A percentile compares a stretch with the other conserved stretches of the same genome.
Conservation (phyloP, 2,888 invertebrate genomes). For the Germaria angustata region DNA sequence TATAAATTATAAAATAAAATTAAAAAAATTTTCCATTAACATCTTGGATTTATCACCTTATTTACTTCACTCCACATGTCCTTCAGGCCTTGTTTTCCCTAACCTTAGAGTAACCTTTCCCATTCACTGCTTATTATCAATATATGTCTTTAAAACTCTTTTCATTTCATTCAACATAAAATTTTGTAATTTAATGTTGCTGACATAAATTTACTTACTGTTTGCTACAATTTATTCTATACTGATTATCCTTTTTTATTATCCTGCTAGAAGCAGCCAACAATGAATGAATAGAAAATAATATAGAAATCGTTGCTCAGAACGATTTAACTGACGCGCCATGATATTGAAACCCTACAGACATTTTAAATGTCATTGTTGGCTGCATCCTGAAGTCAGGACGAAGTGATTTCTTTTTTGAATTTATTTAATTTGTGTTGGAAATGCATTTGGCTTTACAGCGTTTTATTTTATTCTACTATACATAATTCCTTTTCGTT, state of each 20-base stretch:
- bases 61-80: too few species aligned
- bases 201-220: conserved; percentile 35
- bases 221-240: conserved; percentile 43
- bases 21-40: too few species aligned
- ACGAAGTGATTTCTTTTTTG: neutral
- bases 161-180: neutral
- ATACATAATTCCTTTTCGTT: too few species aligned
- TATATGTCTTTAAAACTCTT: neutral
- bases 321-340: conserved; percentile 33
- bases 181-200: conserved; percentile 6
- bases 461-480: neutral
- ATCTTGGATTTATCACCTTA: too few species aligned
- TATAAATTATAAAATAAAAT: too few species aligned
- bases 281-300: neutral
- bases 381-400: neutral
- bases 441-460: neutral
- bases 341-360: conserved; percentile 12
- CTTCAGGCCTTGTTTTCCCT: neutral
- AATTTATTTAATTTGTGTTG: neutral
- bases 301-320: neutral
- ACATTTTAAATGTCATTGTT: conserved; percentile 20
- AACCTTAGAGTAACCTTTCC: conserved; percentile 57
- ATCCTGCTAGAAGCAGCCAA: conserved; percentile 34
- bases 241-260: conserved; percentile 26
- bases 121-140: neutral